Evolutionary conservation across 2,113 vertebrate genomes (phyloP).

Genomic region (Zosterops hypoxanthus): DNA sequence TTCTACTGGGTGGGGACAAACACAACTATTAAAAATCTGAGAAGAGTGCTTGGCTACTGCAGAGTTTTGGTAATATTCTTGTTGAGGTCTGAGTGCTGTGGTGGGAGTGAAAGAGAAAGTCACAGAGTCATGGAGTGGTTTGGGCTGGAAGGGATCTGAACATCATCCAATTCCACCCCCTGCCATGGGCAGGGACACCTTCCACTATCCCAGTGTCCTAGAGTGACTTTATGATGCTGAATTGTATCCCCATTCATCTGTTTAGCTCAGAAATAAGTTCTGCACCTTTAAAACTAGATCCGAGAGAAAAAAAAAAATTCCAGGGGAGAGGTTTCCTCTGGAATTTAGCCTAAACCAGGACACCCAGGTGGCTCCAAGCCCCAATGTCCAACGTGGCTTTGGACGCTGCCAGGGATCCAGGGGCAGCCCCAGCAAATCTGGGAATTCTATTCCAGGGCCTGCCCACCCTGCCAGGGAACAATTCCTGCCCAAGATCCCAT

Average conservation of each 20-base stretch:
- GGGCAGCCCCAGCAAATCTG: neutral
- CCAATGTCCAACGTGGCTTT: neutral
- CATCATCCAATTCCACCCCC: neutral
- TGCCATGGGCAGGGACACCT: neutral
- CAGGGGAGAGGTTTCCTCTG: neutral
- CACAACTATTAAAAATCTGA: neutral
- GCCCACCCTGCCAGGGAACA: accelerated
- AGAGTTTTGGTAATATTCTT: neutral
- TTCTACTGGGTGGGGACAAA: neutral
- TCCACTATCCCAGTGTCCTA: neutral
- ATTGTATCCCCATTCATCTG: neutral
- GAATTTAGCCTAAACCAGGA: neutral
- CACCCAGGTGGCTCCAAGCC: neutral
- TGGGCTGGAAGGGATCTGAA: neutral
- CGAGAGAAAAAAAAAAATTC: neutral
- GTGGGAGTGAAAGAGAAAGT: neutral
- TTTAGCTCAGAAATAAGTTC: neutral
- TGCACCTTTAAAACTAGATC: neutral
- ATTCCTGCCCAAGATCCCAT: neutral
- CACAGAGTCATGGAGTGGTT: neutral
- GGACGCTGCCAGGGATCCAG: neutral
- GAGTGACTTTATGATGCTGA: neutral
- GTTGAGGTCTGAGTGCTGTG: accelerated
- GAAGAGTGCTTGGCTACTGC: neutral
- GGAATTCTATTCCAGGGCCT: neutral